Base-by-base conservation (phyloP, 2,797 vertebrate species). In the Lepilemur ruficaudatus region DNA sequence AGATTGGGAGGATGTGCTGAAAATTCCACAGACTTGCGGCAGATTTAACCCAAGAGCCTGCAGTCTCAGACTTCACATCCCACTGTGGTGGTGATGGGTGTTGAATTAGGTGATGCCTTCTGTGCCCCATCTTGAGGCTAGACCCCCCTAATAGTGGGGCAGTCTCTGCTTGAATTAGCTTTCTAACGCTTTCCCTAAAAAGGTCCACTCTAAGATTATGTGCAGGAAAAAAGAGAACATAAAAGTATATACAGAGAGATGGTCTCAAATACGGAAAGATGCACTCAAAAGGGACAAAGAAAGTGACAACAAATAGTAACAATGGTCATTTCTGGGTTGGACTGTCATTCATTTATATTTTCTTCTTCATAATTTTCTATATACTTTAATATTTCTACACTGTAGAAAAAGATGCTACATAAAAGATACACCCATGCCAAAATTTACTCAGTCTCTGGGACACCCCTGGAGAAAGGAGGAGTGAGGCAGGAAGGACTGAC, bases 381-480 rank as follows among this genome's bases (percentile, higher is more conserved):
- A 48, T 8, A 32, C 23, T 10, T 28, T 78, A 30, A 52, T 69
- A 35, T 69, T 73, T 93, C 67, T 91, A 41, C 50, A 30, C 8
- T 5, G 23, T 18, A 59, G 61, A 59, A 52, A 35, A 67, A 78
- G 78, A 32, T 89, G 50, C 50, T 61, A 28, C 25, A 73, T 30
- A 11, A 65, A 80, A 87, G 81, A 61, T 50, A 23, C 4, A n/a
- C 4, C 18, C 43, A 70, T 46, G 20, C 82, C 35, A 52, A 87
- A 32, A 41, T 79, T 50, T 28, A 88, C 75, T 88, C 13, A 52
- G 32, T 84, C 50, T 91, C 72, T 55, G 48, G 61, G 63, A 75
- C 38, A 67, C 79, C 87, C 55, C 84, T 52, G 46, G 88, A 85
- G 90, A 50, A 86, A 95, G 75, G 41, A 89, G 41, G 41, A 89